Conservation (phyloP, 2,113 vertebrate genomes). For the Raja brachyura region DNA sequence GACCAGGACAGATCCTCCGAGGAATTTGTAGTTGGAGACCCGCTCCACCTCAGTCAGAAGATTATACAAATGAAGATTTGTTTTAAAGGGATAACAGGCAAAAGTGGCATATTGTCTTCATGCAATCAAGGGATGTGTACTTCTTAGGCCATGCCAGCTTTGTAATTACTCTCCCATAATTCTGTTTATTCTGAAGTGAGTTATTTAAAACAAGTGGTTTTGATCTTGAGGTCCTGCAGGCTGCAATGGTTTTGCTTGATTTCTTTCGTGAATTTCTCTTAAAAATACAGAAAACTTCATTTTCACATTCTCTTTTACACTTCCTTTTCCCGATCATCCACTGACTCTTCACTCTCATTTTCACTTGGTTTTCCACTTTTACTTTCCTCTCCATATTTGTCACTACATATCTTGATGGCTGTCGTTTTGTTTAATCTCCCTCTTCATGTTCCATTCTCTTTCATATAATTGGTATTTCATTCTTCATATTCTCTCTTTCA, state of each 20-base stretch:
- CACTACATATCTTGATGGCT: slow-evolving; percentile 54
- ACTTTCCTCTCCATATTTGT: slow-evolving; percentile 46
- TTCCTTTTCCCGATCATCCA: slow-evolving; percentile 40
- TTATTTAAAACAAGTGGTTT: too few relatives aligned
- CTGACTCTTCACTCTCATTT: slow-evolving; percentile 33
- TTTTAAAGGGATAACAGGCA: too few relatives aligned
- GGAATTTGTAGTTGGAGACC: too few relatives aligned
- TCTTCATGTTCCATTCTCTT: slow-evolving; percentile 45
- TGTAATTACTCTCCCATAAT: too few relatives aligned
- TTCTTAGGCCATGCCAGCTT: too few relatives aligned
- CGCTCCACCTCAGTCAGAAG: too few relatives aligned
- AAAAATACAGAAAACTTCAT: not conserved
- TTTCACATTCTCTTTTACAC: slow-evolving; percentile 40
- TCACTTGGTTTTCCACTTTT: slow-evolving; percentile 37
- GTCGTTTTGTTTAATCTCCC: slow-evolving; percentile 40
- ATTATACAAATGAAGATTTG: too few relatives aligned
- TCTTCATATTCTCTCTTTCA: slow-evolving; percentile 41
- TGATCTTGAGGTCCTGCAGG: too few relatives aligned
- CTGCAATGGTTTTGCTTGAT: not conserved
- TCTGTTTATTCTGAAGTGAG: too few relatives aligned
- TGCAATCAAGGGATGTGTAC: too few relatives aligned
- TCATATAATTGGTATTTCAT: not conserved
- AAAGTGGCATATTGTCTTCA: too few relatives aligned
- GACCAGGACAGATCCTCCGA: too few relatives aligned
- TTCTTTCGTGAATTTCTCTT: not conserved